Conservation (phyloP, 2,888 invertebrate species). For the Sphaerophoria rueppellii region DNA sequence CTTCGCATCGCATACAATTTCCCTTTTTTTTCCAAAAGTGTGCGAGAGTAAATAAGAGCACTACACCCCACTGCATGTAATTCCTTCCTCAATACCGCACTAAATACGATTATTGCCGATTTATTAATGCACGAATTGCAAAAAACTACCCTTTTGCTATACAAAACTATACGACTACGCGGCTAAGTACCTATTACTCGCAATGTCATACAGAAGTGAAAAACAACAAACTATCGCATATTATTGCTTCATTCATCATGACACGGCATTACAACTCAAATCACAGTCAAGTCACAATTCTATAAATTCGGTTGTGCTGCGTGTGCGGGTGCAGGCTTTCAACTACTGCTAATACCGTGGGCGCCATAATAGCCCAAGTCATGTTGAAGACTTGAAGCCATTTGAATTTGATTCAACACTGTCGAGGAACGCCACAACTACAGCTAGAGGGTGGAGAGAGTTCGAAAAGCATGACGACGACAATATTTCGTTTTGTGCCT, state of each 20-base stretch:
- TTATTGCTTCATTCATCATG: conserved; percentile 58
- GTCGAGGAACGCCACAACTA: neutral
- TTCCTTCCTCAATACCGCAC: conserved; percentile 17
- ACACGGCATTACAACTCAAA: conserved; percentile 64
- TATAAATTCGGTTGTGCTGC: neutral
- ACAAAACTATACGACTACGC: neutral
- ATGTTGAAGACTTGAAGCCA: neutral
- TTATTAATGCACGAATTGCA: conserved; percentile 69
- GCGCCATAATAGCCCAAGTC: conserved; percentile 35
- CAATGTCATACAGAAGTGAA: neutral
- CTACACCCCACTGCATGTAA: conserved; percentile 9
- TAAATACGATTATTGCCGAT: conserved; percentile 62
- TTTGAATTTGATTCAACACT: neutral
- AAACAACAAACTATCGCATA: conserved; percentile 10
- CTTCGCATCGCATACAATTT: conserved; percentile 36
- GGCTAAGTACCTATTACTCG: neutral
- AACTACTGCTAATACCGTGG: neutral
- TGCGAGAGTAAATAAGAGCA: too few species aligned
- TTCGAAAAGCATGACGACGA: conserved; percentile 47
- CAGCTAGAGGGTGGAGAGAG: neutral
- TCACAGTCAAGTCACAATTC: conserved; percentile 46
- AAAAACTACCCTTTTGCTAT: conserved; percentile 29
- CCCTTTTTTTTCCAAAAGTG: neutral
- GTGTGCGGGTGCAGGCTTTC: neutral
- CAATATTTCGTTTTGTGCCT: neutral